These are phyloP conservation scores for Rhinolophus ferrumequinum DNA, from an alignment of 2,113 vertebrate species.

Conservation along the genomic window DNA sequence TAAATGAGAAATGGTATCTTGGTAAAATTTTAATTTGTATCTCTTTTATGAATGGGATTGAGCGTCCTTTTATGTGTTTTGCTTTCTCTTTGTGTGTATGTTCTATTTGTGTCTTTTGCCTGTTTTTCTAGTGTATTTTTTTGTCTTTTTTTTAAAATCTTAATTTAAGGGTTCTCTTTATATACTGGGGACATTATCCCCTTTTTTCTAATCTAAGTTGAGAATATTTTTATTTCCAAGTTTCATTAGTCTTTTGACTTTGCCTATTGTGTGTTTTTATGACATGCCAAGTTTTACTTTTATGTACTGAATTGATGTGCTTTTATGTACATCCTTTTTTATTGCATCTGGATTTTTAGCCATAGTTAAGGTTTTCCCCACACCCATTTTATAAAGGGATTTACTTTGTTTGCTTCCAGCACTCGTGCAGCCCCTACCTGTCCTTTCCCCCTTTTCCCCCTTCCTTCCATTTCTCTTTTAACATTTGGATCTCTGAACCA, in stretches of 20 bases:
- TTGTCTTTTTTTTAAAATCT: not conserved
- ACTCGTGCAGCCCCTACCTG: not conserved
- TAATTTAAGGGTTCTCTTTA: not conserved
- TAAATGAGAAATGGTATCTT: not conserved
- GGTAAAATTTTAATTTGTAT: not conserved
- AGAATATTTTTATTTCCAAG: not conserved
- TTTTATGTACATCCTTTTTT: not conserved
- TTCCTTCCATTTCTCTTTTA: not conserved
- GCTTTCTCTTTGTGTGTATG: not conserved
- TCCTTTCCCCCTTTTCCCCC: not conserved
- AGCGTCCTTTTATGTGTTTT: not conserved
- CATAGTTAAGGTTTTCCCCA: not conserved
- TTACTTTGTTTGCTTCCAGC: not conserved
- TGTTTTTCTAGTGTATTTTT: not conserved
- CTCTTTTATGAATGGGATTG: not conserved
- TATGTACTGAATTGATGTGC: not conserved
- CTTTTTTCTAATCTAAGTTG: conserved; percentile 15
- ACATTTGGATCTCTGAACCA: not conserved
- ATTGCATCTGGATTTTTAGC: conserved; percentile 16
- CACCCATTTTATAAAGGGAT: not conserved
- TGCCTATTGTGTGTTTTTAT: not conserved
- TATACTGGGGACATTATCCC: not conserved
- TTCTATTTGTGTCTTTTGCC: not conserved
- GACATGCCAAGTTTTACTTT: not conserved
- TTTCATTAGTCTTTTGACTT: not conserved